Conservation (phyloP, 1,140 invertebrate species). For the Arion vulgaris region DNA sequence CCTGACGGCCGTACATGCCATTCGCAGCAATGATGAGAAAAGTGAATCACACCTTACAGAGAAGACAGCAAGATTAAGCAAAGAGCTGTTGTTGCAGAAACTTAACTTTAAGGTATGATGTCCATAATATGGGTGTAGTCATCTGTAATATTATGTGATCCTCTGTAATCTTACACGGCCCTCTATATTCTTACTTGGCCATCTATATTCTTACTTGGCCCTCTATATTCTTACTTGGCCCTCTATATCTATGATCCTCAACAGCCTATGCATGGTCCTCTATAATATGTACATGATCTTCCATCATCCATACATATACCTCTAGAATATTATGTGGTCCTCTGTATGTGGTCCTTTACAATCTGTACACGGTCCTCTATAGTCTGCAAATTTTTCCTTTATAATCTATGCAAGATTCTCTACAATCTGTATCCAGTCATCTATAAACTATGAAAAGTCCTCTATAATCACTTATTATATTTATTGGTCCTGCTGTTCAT, state of each 20-base stretch:
- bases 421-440: too few relatives aligned
- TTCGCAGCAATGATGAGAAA: conserved; percentile 62
- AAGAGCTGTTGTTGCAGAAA: conserved; percentile 56
- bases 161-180: neutral
- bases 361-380: too few relatives aligned
- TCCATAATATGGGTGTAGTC: neutral
- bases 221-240: neutral
- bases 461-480: too few relatives aligned
- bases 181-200: neutral
- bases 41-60: conserved; percentile 54
- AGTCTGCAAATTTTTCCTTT: too few relatives aligned
- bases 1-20: conserved; percentile 66
- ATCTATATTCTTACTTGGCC: neutral
- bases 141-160: neutral
- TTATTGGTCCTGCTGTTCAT: too few relatives aligned
- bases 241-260: neutral
- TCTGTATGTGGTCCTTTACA: too few relatives aligned
- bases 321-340: too few relatives aligned
- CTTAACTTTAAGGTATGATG: conserved; percentile 52
- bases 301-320: too few relatives aligned
- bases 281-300: too few relatives aligned
- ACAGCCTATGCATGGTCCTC: too few relatives aligned
- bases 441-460: too few relatives aligned
- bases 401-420: too few relatives aligned
- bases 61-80: conserved; percentile 52